Evolutionary conservation across 2,888 invertebrate species (phyloP), one percentile per base, ranked within the genome.

Genomic region (Latrodectus elegans): DNA sequence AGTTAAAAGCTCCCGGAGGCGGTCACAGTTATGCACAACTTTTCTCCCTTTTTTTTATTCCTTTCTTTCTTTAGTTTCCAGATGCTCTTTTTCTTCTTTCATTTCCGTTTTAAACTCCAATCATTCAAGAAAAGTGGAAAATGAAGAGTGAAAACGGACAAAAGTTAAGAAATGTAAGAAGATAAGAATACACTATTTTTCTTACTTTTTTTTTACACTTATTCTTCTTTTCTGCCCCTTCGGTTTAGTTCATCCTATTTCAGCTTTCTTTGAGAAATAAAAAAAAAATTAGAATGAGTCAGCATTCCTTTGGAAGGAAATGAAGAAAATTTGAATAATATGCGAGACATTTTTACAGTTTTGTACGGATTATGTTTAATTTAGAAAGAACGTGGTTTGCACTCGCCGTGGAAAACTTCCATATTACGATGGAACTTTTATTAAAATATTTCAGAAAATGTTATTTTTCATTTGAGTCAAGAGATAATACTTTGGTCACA

Each of bases 81-180:
- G 73, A 73, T 73, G 67, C 73, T 60, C 73, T 68, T n/a, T 15
- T 60, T 74, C 67, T 82, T 22, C 68, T 70, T 68, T 52, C 82
- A 82, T 82, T 82, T 82, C 82, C 82, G 82, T 70, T 82, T 82
- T 82, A 82, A 82, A 82, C 55, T 82, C 82, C 82, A 82, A 82
- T 82, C 82, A 82, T 55, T 74, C 82, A 75, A 75, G 51, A 55
- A 70, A 82, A 72, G 72, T 73, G 26, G 68, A 75, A 70, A 75
- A 82, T 75, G 74, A 68, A 76, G 67, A 82, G 74, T n/a, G 68
- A 12, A 68, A 82, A 82, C 74, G 67, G 26, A 82, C 75, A 68
- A 73, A 38, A 74, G 81, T 81, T 72, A 72, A 81, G 75, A 82
- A 75, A 68, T 68, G 53, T 68, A 74, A 67, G 53, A 75, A 75